Conservation (phyloP, 2,888 invertebrate species). For the Ichneumoninae sp. region DNA sequence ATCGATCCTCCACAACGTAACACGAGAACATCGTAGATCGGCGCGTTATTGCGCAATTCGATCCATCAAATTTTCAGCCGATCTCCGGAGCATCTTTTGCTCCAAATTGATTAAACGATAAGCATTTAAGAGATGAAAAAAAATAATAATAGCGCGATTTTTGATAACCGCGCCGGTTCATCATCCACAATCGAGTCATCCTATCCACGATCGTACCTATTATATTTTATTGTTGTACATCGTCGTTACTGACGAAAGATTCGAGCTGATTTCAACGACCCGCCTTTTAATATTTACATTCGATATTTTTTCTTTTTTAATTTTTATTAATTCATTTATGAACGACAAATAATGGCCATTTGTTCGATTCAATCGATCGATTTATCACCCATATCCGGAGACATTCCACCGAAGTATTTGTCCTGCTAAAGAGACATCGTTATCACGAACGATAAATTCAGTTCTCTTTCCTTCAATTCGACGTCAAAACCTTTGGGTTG, state of each 20-base stretch:
- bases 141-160: conserved; percentile 3
- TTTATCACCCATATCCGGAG: background rate
- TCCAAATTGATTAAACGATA: conserved; percentile 22
- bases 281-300: background rate
- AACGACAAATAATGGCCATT: background rate
- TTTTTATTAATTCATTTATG: background rate
- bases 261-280: background rate
- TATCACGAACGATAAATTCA: background rate
- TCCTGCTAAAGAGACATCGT: background rate
- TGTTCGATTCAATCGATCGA: background rate
- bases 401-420: background rate
- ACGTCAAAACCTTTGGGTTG: background rate
- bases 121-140: background rate
- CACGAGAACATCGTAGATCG: background rate
- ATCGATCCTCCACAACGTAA: background rate
- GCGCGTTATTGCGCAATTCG: conserved; percentile 5
- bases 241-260: background rate
- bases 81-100: background rate
- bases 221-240: background rate
- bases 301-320: background rate
- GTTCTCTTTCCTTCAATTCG: no score
- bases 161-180: conserved; percentile 16
- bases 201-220: background rate
- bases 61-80: background rate
- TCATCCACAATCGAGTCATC: conserved; percentile 17